Evolutionary conservation across 2,888 invertebrate genomes (phyloP).

Genomic region (Synanthedon tipuliformis): DNA sequence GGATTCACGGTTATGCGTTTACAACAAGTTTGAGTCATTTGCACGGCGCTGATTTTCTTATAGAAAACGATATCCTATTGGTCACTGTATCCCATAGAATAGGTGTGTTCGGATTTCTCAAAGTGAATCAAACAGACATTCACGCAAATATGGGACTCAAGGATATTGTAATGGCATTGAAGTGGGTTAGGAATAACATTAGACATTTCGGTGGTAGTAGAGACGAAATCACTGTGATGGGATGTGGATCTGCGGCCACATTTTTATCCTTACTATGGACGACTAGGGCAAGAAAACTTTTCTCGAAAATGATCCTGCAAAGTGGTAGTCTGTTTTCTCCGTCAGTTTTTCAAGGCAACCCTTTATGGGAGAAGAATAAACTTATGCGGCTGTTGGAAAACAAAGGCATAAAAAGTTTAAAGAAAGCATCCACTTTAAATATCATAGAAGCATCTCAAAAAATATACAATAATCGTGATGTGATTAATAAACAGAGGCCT

Average conservation of each 20-base stretch:
- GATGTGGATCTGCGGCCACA: slow-evolving; percentile 48
- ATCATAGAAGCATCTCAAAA: slow-evolving; percentile 33
- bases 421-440: slow-evolving; percentile 26
- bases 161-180: slow-evolving; percentile 53
- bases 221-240: slow-evolving; percentile 46
- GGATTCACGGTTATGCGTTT: slow-evolving; percentile 59
- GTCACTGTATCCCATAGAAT: slow-evolving; percentile 49
- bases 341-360: slow-evolving; percentile 37
- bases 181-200: slow-evolving; percentile 51
- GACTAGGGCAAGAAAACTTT: slow-evolving; percentile 39
- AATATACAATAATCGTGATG: slow-evolving; percentile 40
- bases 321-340: slow-evolving; percentile 52
- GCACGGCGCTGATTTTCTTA: slow-evolving; percentile 52
- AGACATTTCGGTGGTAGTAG: slow-evolving; percentile 45
- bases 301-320: slow-evolving; percentile 55
- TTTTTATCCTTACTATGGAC: slow-evolving; percentile 39
- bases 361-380: slow-evolving; percentile 26
- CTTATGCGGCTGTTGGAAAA: slow-evolving; percentile 28
- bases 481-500: slow-evolving; percentile 42
- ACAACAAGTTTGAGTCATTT: slow-evolving; percentile 55
- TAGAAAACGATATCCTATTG: slow-evolving; percentile 47
- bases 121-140: slow-evolving; percentile 34
- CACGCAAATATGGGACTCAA: slow-evolving; percentile 58
- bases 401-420: slow-evolving; percentile 17
- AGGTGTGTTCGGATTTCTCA: slow-evolving; percentile 55